Conservation (phyloP, 1,140 invertebrate species). For the Apis florea region DNA sequence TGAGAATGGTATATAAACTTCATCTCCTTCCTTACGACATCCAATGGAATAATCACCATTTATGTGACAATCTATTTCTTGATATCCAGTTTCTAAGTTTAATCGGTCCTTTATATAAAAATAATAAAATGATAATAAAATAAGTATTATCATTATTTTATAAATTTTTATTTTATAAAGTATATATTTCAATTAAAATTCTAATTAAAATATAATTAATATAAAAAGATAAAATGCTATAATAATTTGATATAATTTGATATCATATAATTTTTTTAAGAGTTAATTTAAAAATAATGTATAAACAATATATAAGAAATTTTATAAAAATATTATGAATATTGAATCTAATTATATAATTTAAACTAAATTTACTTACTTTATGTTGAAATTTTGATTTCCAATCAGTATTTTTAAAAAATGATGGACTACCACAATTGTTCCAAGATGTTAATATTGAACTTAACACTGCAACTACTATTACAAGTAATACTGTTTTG, state of each 20-base stretch:
- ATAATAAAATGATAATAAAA: slow-evolving; percentile 13
- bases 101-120: slow-evolving; percentile 66
- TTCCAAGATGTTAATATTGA: slow-evolving; percentile 78
- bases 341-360: not conserved
- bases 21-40: slow-evolving; percentile 91
- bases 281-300: not conserved
- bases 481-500: slow-evolving; percentile 75
- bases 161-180: not conserved
- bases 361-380: slow-evolving; percentile 54
- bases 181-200: not conserved
- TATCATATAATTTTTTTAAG: too few relatives aligned
- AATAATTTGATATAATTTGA: too few relatives aligned
- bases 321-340: slow-evolving; percentile 10
- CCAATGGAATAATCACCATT: slow-evolving; percentile 93
- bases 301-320: not conserved
- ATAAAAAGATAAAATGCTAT: not conserved
- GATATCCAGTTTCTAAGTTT: slow-evolving; percentile 78
- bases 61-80: slow-evolving; percentile 94
- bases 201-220: not conserved
- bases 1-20: slow-evolving; percentile 95
- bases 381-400: slow-evolving; percentile 82
- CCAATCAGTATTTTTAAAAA: slow-evolving; percentile 71
- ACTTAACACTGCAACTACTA: slow-evolving; percentile 75
- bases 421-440: slow-evolving; percentile 72
- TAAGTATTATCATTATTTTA: slow-evolving; percentile 10